phyloP scores from a whole-genome alignment of 2,888 invertebrate genomes.

The Camptogramma bilineatum region DNA sequence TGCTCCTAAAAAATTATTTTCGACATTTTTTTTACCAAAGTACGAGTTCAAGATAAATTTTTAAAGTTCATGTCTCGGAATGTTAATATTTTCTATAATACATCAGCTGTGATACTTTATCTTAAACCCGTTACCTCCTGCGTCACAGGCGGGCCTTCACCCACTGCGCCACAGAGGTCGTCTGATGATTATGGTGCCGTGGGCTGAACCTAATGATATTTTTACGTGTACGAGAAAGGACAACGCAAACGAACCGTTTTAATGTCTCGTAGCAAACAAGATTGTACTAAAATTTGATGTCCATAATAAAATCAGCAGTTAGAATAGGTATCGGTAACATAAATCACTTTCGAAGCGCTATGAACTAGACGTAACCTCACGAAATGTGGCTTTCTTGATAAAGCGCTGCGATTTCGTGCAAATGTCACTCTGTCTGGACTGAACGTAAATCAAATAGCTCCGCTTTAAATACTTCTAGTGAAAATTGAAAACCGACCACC shows the following conservation, averaged over 20 bases:
- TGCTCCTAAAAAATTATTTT: too few relatives aligned
- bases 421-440: background rate
- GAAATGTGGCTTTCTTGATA: conserved; percentile 11
- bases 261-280: conserved; percentile 44
- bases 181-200: background rate
- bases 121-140: too few relatives aligned
- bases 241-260: conserved; percentile 43
- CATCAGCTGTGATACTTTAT: too few relatives aligned
- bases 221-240: conserved; percentile 31
- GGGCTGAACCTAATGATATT: conserved; percentile 1
- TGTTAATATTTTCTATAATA: too few relatives aligned
- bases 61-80: too few relatives aligned
- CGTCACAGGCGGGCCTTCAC: too few relatives aligned
- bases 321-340: conserved; percentile 28
- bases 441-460: background rate
- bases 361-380: conserved; percentile 24
- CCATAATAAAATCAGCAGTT: conserved; percentile 33
- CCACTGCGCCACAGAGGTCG: too few relatives aligned
- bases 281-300: conserved; percentile 42
- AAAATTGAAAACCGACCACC: background rate
- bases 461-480: background rate
- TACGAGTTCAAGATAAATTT: too few relatives aligned
- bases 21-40: too few relatives aligned
- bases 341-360: conserved; percentile 37
- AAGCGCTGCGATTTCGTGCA: background rate